phyloP scores from a whole-genome alignment of 2,888 invertebrate species.

The Laspeyria flexula region DNA sequence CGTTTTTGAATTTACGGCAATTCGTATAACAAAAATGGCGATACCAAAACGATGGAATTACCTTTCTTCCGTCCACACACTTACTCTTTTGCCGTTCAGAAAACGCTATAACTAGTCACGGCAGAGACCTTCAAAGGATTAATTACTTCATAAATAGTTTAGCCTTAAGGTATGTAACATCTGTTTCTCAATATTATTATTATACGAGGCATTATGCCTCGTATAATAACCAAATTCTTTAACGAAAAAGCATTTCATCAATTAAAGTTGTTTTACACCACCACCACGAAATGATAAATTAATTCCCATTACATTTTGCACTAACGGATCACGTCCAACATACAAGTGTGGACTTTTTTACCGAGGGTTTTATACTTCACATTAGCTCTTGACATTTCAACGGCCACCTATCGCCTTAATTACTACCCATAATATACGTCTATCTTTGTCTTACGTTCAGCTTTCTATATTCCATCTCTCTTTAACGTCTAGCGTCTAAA shows the following conservation, averaged over 20 bases:
- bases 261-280: constrained; percentile 19
- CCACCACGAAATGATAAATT: constrained; percentile 22
- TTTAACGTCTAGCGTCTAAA: constrained; percentile 50
- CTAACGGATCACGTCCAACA: constrained; percentile 32
- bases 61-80: too few relatives aligned
- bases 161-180: not conserved
- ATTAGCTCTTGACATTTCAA: constrained; percentile 75
- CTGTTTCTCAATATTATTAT: not conserved
- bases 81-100: too few relatives aligned
- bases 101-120: too few relatives aligned
- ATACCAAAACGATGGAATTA: too few relatives aligned
- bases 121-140: too few relatives aligned
- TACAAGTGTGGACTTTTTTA: constrained; percentile 61
- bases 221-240: not conserved
- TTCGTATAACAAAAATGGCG: too few relatives aligned
- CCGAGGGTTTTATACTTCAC: constrained; percentile 52
- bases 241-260: constrained; percentile 29
- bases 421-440: constrained; percentile 41
- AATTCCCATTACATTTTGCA: constrained; percentile 27
- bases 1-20: too few relatives aligned
- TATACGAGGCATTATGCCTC: not conserved
- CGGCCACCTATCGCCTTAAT: constrained; percentile 63
- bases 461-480: constrained; percentile 42
- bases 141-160: too few relatives aligned
- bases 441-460: constrained; percentile 47